phyloP scores from a whole-genome alignment of 2,797 vertebrate genomes.

The Oreochromis mossambicus region DNA sequence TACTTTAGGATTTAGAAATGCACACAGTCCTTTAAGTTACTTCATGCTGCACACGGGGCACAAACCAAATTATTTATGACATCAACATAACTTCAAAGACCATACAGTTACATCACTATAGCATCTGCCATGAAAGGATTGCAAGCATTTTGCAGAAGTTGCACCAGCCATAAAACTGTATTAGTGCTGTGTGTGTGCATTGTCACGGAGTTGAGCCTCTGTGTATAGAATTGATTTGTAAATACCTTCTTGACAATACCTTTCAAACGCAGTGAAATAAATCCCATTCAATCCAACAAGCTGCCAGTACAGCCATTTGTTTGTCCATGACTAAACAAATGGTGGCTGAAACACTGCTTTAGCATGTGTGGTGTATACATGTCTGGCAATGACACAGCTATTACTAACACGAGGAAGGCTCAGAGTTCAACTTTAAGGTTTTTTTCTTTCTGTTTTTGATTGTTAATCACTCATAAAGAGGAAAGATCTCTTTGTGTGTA shows the following conservation, averaged over 20 bases:
- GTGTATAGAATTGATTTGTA: conserved; percentile 44
- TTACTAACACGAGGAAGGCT: not conserved
- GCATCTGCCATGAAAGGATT: conserved; percentile 13
- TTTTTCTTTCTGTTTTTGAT: not conserved
- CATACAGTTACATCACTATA: conserved; percentile 4
- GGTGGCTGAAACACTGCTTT: conserved; percentile 36
- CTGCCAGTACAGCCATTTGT: conserved; percentile 19
- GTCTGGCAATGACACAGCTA: not conserved
- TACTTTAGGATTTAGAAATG: not conserved
- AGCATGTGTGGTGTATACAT: not conserved
- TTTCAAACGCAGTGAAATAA: conserved; percentile 31
- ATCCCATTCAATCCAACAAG: conserved; percentile 31
- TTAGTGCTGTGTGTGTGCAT: not conserved
- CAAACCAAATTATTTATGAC: not conserved
- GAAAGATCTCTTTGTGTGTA: not conserved
- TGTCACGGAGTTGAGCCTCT: conserved; percentile 18
- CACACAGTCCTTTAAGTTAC: not conserved
- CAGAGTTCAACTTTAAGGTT: not conserved
- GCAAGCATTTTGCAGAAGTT: conserved; percentile 27
- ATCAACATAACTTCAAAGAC: conserved; percentile 12
- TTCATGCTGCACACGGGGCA: not conserved
- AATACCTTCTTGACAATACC: conserved; percentile 31
- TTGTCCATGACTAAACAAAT: conserved; percentile 35
- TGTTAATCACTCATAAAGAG: not conserved
- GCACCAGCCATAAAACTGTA: conserved; percentile 8